Conservation (phyloP, 2,888 invertebrate species). For the Heliconius sara region DNA sequence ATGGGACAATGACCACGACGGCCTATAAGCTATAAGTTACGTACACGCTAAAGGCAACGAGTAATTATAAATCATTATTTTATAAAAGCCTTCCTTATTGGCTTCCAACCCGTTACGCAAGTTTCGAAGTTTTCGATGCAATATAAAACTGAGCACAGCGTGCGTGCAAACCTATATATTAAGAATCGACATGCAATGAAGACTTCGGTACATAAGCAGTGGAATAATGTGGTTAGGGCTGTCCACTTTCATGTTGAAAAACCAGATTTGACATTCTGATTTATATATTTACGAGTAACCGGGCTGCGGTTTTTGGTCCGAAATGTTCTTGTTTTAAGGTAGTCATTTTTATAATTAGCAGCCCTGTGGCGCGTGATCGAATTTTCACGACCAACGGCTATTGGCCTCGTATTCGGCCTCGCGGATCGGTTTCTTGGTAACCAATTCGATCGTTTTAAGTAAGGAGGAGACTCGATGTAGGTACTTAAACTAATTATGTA, state of each 20-base stretch:
- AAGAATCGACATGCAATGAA: slow-evolving; percentile 71
- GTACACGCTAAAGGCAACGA: slow-evolving; percentile 34
- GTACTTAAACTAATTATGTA: slow-evolving; percentile 59
- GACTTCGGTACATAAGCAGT: slow-evolving; percentile 62
- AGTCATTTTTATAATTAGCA: slow-evolving; percentile 46
- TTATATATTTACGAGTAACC: slow-evolving; percentile 41
- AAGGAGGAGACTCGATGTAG: slow-evolving; percentile 56
- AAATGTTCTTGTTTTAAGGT: slow-evolving; percentile 42
- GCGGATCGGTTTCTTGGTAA: slow-evolving; percentile 70
- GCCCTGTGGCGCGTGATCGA: slow-evolving; percentile 54
- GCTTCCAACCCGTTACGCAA: slow-evolving; percentile 47
- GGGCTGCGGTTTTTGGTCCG: slow-evolving; percentile 38
- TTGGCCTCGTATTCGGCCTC: slow-evolving; percentile 66
- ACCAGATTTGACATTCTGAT: slow-evolving; percentile 41
- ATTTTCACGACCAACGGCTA: slow-evolving; percentile 68
- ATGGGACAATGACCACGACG: slow-evolving; percentile 27
- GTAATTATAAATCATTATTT: slow-evolving; percentile 47
- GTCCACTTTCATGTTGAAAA: slow-evolving; percentile 47
- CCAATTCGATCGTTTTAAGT: slow-evolving; percentile 67
- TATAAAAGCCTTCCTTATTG: slow-evolving; percentile 47
- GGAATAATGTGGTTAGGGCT: slow-evolving; percentile 56
- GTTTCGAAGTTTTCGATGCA: slow-evolving; percentile 42
- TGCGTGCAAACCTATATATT: slow-evolving; percentile 65
- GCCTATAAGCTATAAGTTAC: slow-evolving; percentile 33
- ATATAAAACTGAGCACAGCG: slow-evolving; percentile 60